Evolutionary conservation across 2,888 invertebrate genomes (phyloP), one percentile per base, ranked within the genome.

Genomic region (Gisinianus flammeolus): DNA sequence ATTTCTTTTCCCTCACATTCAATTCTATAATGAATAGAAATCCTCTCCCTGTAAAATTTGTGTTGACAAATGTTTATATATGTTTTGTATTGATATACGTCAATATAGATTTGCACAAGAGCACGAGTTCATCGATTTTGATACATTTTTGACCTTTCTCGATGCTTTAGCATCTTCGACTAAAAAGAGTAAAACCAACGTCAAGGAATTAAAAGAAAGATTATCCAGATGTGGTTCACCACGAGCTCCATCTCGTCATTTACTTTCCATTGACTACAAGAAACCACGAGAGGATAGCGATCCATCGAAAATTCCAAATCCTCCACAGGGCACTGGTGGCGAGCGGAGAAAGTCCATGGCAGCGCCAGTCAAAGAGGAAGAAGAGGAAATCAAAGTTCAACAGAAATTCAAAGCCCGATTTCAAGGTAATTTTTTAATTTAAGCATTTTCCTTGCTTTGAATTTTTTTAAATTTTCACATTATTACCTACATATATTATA

Each of bases 101-200:
- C 16, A 24, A 8, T 10, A 31, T 16, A 72, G 72, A 16, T 26
- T 31, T 12, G 72, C 58, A 2, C 52, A n/a, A 30, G 58, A 72
- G 2, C 52, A 31, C 12, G 31, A 33, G n/a, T 28, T 5, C n/a
- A 10, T 72, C 30, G 72, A 72, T 16, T 72, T n/a, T 31, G 72
- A 72, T 2, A 72, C 4, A 26, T 54, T 19, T 19, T 16, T 54
- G 4, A 16, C 16, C 19, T 64, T 64, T 64, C 22, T 64, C 4
- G 62, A 28, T 6, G 62, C 62, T 24, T 16, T 64, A 6, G 24
- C 26, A 3, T 4, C 4, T 8, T 26, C 2, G 22, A 22, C 24
- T 26, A 64, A 64, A 22, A 64, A 64, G 16, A n/a, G n/a, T n/a
- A 24, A 64, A 8, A 64, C 62, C 12, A 64, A 64, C 22, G 26